Base-by-base conservation (phyloP, 1,140 invertebrate species). In the Drosophila biarmipes region DNA sequence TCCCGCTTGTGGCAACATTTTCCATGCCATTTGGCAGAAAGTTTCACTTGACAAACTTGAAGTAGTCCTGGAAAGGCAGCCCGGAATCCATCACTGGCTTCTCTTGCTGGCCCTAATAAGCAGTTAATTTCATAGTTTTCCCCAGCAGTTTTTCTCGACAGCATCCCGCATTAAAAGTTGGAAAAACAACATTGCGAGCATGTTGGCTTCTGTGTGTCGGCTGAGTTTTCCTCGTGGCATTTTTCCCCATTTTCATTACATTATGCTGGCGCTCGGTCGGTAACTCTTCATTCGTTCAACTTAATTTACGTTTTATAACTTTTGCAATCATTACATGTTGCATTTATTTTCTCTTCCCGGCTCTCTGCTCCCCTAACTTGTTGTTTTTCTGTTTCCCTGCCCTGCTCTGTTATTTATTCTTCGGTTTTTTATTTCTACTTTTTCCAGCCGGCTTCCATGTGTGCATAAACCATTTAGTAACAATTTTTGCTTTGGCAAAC, bases 281-380 rank as follows among this genome's bases (percentile, higher is more conserved):
- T 85, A 86, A 78, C 82, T 86, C 82, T 78, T 82, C 78, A 86
- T 81, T 87, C 74, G 64, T 82, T 82, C 74, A 87, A 89, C 82
- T 89, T 86, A 87, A 87, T 87, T 87, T 89, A 89, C 82, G 78
- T 87, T 87, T 86, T 87, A 78, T 87, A 87, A 87, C 82, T 87
- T 87, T 87, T 76, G 79, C 84, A 87, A 87, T 89, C 78, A 87
- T 86, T 86, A 82, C 82, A 86, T 81, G 82, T 81, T 67, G 79
- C 80, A 85, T 85, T 85, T 86, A 86, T 87, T 86, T 81, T 10
- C 38, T 6, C 14, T 6, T 5, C 27, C 14, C 58, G 24, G 52
- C 29, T n/a, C 17, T 34, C 12, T 42, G 37, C 29, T 42, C 31
- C 21, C 37, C 19, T 43, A 31, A 34, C 34, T 74, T 49, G 15